A percentile compares a stretch with the other conserved stretches of the same genome.
phyloP scores from a whole-genome alignment of 2,797 vertebrate genomes.

The Cuculus canorus region DNA sequence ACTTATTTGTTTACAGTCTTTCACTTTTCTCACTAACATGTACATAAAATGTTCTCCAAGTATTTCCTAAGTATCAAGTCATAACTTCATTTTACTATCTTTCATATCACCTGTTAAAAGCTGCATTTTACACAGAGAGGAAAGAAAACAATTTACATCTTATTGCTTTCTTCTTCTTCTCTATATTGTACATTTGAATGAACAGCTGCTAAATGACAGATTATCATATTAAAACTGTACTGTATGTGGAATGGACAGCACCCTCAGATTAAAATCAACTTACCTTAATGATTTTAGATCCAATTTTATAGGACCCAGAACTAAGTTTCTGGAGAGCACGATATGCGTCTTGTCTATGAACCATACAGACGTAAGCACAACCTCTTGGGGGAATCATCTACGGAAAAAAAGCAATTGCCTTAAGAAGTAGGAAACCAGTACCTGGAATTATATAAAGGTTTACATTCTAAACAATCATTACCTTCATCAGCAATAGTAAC shows the following conservation, averaged over 20 bases:
- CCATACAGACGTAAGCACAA: slow-evolving; percentile 99
- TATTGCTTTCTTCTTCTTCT: neutral
- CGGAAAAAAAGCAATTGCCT: neutral
- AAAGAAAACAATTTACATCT: neutral
- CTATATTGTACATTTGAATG: neutral
- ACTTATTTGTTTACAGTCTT: neutral
- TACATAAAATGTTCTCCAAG: neutral
- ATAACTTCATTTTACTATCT: neutral
- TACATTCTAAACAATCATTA: neutral
- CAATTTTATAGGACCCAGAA: slow-evolving; percentile 95
- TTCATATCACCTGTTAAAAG: neutral
- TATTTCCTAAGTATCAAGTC: neutral
- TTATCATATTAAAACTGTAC: neutral
- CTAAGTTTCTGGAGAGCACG: slow-evolving; percentile 96
- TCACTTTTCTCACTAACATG: accelerated
- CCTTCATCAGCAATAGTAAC: neutral
- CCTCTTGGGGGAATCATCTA: slow-evolving; percentile 99
- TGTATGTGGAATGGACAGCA: neutral
- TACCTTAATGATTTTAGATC: slow-evolving; percentile 99
- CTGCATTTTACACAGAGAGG: neutral
- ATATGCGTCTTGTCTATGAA: slow-evolving; percentile 95
- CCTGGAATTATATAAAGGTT: neutral
- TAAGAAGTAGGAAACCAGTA: neutral
- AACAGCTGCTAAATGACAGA: neutral
- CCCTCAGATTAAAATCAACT: neutral